Evolutionary conservation across 2,113 vertebrate species (phyloP), one percentile per base, ranked within the genome.

Genomic region (Grantiella picta): DNA sequence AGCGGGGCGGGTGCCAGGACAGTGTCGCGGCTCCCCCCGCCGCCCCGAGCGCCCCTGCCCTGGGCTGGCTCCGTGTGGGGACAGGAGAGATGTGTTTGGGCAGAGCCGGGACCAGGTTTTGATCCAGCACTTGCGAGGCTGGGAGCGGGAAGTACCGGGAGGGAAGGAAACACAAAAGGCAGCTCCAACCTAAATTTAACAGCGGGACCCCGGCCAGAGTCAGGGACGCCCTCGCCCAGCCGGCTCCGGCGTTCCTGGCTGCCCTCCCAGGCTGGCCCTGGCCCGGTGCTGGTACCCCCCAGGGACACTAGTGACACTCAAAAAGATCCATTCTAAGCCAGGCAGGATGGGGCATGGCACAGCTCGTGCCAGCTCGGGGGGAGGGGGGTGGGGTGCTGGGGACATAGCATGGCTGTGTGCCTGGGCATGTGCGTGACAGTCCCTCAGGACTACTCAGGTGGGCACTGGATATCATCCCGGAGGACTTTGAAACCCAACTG

Each of bases 151-250:
- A 69, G 65, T 59, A 82, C 82, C 33, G n/a, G 70, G 52, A 33
- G 33, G 80, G 53, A 52, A 91, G 78, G 70, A 78, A 93, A 83
- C 94, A 92, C 90, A 94, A 94, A 96, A 96, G 94, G 53, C 90
- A 52, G 20, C 35, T 89, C 65, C 52, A 94, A 45, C 78, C 82
- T 96, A 82, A 95, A 94, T 87, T 95, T 94, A 95, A 87, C 45
- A 92, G 86, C 4, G 56, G 82, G 88, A 96, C 86, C 90, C 45
- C 2, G 11, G 87, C 92, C 95, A 94, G 94, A 27, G 0, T 73
- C 35, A 60, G 80, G 78, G 76, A 82, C 9, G 63, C n/a, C 53
- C 75, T 92, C 40, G 79, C 53, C 71, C 59, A 36, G 72, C 64
- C 20, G 22, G 33, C 85, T 89, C 81, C 29, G 3, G 29, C 4